Base-by-base conservation (phyloP, 2,113 vertebrate genomes). In the Romanogobio albipinnatus region DNA sequence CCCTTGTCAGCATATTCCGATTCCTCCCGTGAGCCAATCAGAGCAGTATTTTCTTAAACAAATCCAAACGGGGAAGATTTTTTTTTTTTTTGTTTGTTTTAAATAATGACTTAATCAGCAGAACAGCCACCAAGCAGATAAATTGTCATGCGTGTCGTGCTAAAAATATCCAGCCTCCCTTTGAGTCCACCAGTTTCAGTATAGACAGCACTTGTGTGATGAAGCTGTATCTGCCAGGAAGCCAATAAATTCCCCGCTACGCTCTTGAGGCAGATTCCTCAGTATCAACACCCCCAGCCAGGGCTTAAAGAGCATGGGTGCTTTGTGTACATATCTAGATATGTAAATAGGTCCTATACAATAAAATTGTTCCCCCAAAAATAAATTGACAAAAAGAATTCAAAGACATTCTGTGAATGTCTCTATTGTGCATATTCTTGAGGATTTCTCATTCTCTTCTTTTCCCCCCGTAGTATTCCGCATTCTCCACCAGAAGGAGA, bases 91-190 rank as follows among this genome's bases (percentile, higher is more conserved):
- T n/a, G 66, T 26, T 24, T 82, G 76, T 85, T 88, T 86, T 88
- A 82, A 84, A 88, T 97, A 97, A 96, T 96, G 95, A 96, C 96
- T 97, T 97, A 97, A 96, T 98, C 96, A 98, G 97, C 96, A 98
- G 96, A 96, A 97, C 96, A 98, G 97, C 97, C 97, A 99, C 97
- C 96, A 98, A 98, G 97, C 98, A 98, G 97, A 97, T 97, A 98
- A 98, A 99, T 97, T 97, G 97, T 98, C 98, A 99, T 99, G 98
- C 98, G 97, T 96, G 93, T 97, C 97, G 97, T 99, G 98, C 97
- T 97, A 97, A 97, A 97, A 97, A 97, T 96, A 97, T 94, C 95
- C 96, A 96, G 94, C 95, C 95, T 96, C 95, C 95, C 96, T 94
- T 86, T 53, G 68, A 70, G 95, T 96, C 94, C 94, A 94, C 93